Evolutionary conservation across 2,888 invertebrate species (phyloP), one percentile per base, ranked within the genome.

Genomic region (Myopa testacea): DNA sequence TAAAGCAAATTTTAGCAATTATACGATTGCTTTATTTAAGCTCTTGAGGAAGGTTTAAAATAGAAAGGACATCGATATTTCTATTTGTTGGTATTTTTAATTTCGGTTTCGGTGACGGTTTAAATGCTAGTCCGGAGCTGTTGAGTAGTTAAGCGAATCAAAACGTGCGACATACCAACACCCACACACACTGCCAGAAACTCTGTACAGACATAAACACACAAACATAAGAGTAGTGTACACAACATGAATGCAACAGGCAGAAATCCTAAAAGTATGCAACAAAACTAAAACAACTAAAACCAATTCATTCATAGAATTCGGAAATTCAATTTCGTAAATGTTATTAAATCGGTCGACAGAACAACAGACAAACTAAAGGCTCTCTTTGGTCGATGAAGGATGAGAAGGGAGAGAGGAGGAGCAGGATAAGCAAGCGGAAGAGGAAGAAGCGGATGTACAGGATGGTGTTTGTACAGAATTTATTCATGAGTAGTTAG

Each of bases 321-420:
- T 87, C 84, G 87, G 85, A 87, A 87, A 87, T 87, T 87, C 85
- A 87, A 87, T 87, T 87, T 85, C 81, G 81, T 80, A 77, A 79
- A 80, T 75, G 80, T 80, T 80, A 76, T 81, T 79, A 78, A 72
- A 34, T 71, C 72, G 62, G 68, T 75, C 76, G 67, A 55, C 79
- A 80, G 72, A 69, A 71, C 79, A 78, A 75, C 77, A 65, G 37
- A 65, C 37, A 26, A 62, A 45, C 45, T 45, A 45, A 1, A 45
- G 10, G 45, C n/a, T 58, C 14, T 16, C 5, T 10, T 6, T 12
- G 6, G 58, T 58, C 2, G 58, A 58, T 58, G 62, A 63, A 26
- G 58, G 58, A 10, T 26, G 8, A 63, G 7, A 26, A 63, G 62
- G 26, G 26, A 2, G 62, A 63, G n/a, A 19, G 1, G 58, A 6